Evolutionary conservation across 2,797 vertebrate genomes (phyloP), one percentile per base, ranked within the genome.

Genomic region (Oreortyx pictus): DNA sequence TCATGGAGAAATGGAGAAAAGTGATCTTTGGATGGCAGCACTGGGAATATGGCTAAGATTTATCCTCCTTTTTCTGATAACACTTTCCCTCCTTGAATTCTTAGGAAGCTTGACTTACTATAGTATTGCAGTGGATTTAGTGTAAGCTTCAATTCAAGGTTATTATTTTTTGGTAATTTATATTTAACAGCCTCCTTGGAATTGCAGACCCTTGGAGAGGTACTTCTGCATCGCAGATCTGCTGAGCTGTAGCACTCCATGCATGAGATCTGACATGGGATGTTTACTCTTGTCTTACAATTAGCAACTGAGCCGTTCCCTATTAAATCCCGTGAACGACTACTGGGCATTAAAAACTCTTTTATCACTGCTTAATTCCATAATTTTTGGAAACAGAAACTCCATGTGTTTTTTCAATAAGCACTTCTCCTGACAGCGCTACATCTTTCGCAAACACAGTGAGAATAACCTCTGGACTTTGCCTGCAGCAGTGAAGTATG

Each of bases 341-440:
- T 74, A 88, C 83, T 92, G 66, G 80, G 39, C 61, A 50, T 78
- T 79, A 86, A 90, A 94, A 95, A 90, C 46, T 70, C 83, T 94
- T 96, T 97, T 95, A 97, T 96, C 95, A 92, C 89, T 88, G 89
- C 70, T 82, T 82, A 95, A 89, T 79, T 94, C 84, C 91, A 70
- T 91, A 88, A 94, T 96, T 96, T 97, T 91, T 95, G 92, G 94
- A 96, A 97, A 93, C 94, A 97, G 96, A 93, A 95, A 96, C 88
- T 70, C 92, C 88, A 80, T 29, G 74, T 97, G 97, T 97, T 97
- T 98, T 98, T 97, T 97, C 96, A 97, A 94, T 98, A 97, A 97
- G 96, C 95, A 94, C 94, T 96, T 97, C 96, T 97, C 90, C 96
- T 97, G 96, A 96, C 97, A 97, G 97, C 1, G 59, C 88, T 94